Evolutionary conservation across 2,888 invertebrate genomes (phyloP), one percentile per base, ranked within the genome.

Genomic region (Apamea monoglypha): DNA sequence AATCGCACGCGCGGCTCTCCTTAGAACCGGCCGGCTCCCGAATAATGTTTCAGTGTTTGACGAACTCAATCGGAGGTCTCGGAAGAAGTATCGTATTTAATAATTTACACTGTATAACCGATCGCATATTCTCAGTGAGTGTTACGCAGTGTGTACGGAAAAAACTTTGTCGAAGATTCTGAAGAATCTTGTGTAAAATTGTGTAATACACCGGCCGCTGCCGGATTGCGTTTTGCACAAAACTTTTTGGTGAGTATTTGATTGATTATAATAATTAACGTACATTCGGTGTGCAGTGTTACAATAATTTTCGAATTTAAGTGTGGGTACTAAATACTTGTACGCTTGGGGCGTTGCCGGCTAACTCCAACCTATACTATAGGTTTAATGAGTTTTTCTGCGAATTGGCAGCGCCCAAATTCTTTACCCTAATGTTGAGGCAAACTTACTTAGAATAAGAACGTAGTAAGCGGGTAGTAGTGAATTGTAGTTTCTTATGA

Each of bases 81-180:
- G 96, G 97, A 95, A 96, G 97, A 96, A 96, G 97, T 96, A 96
- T 94, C 94, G 94, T 95, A 93, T 93, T 95, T 94, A 95, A 95
- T 95, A 96, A 96, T 96, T 95, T 96, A 96, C 96, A 96, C 96
- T 95, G 96, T 96, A 95, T 94, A 95, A 95, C 95, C 95, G 95
- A 95, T 94, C 95, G 96, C 96, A 96, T 96, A 96, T 96, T 96
- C 95, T 96, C 96, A 97, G 97, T 97, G 97, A 96, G 96, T 97
- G 97, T 97, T 94, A 96, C 97, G 94, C 97, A 97, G 96, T 97
- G 97, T 95, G 97, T 97, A 95, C 95, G 97, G 92, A 97, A 97
- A 97, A 97, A 97, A 97, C 97, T 97, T 97, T 95, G 95, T 96
- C 96, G 96, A 95, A 96, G 96, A 97, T 97, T 97, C 96, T 97